These are phyloP conservation scores for Sipha flava DNA, from an alignment of 1,140 invertebrate genomes.

Conservation along the genomic window DNA sequence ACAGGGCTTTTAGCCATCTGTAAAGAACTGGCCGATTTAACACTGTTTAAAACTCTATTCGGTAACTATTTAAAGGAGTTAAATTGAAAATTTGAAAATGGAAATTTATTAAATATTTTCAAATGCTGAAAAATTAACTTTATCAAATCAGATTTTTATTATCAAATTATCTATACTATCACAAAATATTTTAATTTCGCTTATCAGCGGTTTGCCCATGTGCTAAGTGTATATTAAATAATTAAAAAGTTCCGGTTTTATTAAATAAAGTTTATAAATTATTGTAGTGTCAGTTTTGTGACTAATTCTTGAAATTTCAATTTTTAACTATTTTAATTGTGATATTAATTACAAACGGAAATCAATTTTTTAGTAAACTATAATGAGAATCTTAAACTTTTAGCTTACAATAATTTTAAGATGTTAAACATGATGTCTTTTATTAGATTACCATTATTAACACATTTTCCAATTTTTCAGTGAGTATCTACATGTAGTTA, in stretches of 20 bases:
- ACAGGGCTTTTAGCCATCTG: conserved; percentile 68
- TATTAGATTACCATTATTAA: neutral
- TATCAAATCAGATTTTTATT: too few relatives aligned
- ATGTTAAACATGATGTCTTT: neutral
- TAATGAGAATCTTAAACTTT: neutral
- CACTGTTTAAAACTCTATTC: too few relatives aligned
- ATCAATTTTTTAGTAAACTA: too few relatives aligned
- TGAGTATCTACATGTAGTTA: neutral
- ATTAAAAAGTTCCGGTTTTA: neutral
- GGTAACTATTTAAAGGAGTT: neutral
- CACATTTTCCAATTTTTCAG: neutral
- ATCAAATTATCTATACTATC: too few relatives aligned
- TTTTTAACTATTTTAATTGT: too few relatives aligned
- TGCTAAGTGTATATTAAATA: too few relatives aligned
- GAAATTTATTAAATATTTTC: too few relatives aligned
- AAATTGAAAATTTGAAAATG: neutral
- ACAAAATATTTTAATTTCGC: too few relatives aligned
- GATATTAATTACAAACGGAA: too few relatives aligned
- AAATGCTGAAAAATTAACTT: too few relatives aligned
- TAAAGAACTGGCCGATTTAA: neutral
- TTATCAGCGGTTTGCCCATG: neutral
- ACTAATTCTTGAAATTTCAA: too few relatives aligned
- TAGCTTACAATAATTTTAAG: neutral
- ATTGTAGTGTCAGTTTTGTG: too few relatives aligned
- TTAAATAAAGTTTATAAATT: neutral